Evolutionary conservation across 1,140 invertebrate species (phyloP).

Genomic region (Holotrichia oblita): DNA sequence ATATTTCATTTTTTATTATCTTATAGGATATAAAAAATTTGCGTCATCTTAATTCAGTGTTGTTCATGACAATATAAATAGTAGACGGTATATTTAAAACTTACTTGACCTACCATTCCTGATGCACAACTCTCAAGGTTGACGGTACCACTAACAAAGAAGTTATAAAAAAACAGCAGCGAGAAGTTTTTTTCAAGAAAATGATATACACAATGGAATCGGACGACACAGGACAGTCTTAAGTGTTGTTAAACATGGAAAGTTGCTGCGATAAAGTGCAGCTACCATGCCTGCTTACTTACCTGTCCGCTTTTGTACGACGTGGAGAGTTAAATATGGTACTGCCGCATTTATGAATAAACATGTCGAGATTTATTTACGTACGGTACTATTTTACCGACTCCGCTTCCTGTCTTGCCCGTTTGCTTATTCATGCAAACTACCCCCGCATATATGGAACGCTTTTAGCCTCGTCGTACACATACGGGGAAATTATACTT

Average conservation of each 20-base stretch:
- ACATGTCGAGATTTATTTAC: conserved; percentile 57
- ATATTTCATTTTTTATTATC: no score
- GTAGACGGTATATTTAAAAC: no score
- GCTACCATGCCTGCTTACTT: conserved; percentile 18
- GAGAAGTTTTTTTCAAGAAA: not conserved
- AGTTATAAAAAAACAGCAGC: not conserved
- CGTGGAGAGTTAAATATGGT: conserved; percentile 52
- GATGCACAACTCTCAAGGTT: not conserved
- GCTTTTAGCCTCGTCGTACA: not conserved
- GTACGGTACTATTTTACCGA: conserved; percentile 46
- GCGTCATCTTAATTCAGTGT: no score
- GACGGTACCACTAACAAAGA: not conserved
- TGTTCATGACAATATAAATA: no score
- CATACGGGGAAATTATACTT: not conserved
- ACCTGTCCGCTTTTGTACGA: conserved; percentile 15
- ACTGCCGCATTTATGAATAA: conserved; percentile 58
- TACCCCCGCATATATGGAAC: conserved; percentile 38
- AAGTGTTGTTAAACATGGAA: conserved; percentile 36
- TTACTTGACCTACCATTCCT: not conserved
- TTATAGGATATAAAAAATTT: no score
- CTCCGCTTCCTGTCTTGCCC: conserved; percentile 52
- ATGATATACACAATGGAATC: not conserved
- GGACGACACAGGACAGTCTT: conserved; percentile 18
- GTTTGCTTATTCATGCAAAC: conserved; percentile 55
- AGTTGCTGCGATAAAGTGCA: conserved; percentile 22